Evolutionary conservation across 2,797 vertebrate genomes (phyloP).

Genomic region (Tenualosa ilisha): DNA sequence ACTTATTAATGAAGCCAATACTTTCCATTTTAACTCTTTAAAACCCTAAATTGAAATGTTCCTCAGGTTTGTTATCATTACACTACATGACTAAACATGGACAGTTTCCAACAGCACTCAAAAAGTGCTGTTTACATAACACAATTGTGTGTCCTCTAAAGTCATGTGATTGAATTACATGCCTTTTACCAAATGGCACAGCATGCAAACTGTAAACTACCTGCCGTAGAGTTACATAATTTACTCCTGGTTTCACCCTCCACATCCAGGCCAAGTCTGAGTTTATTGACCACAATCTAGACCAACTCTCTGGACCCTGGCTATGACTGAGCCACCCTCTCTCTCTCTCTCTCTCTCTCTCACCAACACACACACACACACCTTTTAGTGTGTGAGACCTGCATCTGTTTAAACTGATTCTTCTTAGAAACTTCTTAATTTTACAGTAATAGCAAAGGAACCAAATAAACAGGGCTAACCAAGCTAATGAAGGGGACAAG

Average conservation of each 20-base stretch:
- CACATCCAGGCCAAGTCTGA: not conserved
- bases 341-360: not conserved
- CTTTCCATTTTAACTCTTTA: not conserved
- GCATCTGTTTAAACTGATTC: not conserved
- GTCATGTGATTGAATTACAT: conserved; percentile 19
- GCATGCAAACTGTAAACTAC: not conserved
- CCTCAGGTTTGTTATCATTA: not conserved
- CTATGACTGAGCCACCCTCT: conserved; percentile 29
- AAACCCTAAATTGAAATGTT: not conserved
- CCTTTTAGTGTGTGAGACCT: not conserved
- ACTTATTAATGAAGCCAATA: not conserved
- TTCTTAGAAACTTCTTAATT: not conserved
- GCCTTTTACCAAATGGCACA: not conserved
- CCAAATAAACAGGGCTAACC: not conserved
- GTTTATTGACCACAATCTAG: conserved; percentile 40
- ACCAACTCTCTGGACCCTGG: conserved; percentile 43
- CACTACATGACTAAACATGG: not conserved
- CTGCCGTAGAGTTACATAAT: not conserved
- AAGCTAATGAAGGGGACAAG: not conserved
- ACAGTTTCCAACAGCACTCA: not conserved
- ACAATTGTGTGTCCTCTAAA: not conserved
- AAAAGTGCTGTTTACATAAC: conserved; percentile 19
- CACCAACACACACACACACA: not conserved
- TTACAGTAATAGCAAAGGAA: not conserved
- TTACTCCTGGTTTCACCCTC: conserved; percentile 6